A percentile compares a stretch with the other conserved stretches of the same genome.
These are phyloP conservation scores for Dicyrtomina minuta DNA, from an alignment of 2,888 invertebrate species.

Conservation along the genomic window DNA sequence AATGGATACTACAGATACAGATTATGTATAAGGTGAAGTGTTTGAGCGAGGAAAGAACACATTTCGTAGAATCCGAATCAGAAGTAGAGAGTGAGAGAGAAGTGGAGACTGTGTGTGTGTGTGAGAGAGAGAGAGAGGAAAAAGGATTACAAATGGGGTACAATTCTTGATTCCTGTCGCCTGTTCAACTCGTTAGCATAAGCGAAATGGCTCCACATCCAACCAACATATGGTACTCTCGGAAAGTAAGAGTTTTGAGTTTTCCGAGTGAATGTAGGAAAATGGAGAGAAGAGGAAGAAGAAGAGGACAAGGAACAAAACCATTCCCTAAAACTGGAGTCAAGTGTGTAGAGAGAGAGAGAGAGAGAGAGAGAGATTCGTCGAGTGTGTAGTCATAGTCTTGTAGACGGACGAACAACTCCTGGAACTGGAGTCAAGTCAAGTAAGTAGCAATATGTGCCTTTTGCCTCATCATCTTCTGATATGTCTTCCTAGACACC, in stretches of 20 bases:
- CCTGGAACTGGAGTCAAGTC: conserved; percentile 11
- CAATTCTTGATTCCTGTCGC: conserved; percentile 53
- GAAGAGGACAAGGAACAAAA: conserved; percentile 1
- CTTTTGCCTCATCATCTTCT: conserved; percentile 17
- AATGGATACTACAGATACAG: too few relatives aligned
- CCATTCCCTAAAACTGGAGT: conserved; percentile 21
- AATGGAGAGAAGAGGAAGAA: neutral
- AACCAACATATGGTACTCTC: conserved; percentile 45
- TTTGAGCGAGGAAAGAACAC: conserved; percentile 39
- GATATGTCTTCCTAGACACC: neutral
- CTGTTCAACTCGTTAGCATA: conserved; percentile 53
- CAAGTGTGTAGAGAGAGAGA: conserved; percentile 4
- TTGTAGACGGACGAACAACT: conserved; percentile 7
- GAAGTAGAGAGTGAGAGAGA: conserved; percentile 12
- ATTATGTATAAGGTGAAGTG: too few relatives aligned
- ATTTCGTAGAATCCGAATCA: conserved; percentile 40
- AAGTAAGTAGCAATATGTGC: conserved; percentile 23
- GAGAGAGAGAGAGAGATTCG: too few relatives aligned
- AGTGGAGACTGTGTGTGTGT: conserved; percentile 17
- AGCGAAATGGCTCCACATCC: conserved; percentile 52
- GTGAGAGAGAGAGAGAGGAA: conserved; percentile 44
- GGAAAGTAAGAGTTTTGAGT: neutral
- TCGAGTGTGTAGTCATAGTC: too few relatives aligned
- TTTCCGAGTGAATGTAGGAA: too few relatives aligned
- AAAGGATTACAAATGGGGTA: conserved; percentile 53